Evolutionary conservation across 2,888 invertebrate species (phyloP).

Genomic region (Anodontia alba): DNA sequence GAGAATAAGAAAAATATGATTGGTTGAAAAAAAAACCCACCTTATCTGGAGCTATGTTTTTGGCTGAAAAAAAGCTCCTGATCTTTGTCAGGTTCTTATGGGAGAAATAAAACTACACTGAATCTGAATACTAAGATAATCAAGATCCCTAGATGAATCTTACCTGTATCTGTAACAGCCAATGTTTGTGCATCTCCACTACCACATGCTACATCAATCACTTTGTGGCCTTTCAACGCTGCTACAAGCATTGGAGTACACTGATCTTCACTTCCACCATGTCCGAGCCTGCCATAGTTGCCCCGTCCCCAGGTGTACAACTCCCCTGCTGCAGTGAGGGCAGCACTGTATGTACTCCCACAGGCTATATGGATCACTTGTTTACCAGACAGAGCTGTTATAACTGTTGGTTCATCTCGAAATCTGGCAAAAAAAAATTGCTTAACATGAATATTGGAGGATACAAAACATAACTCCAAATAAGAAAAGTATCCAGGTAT

Average conservation of each 20-base stretch:
- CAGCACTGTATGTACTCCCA: constrained; percentile 97
- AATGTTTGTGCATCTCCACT: constrained; percentile 98
- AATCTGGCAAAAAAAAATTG: constrained; percentile 84
- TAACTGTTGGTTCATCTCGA: constrained; percentile 93
- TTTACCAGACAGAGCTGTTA: constrained; percentile 93
- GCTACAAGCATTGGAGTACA: constrained; percentile 93
- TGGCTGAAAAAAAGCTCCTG: too few species aligned
- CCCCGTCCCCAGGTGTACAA: constrained; percentile 99
- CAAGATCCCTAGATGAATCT: too few species aligned
- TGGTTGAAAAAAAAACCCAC: too few species aligned
- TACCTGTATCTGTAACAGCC: constrained; percentile 97
- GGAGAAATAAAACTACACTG: too few species aligned
- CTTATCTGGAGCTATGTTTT: too few species aligned
- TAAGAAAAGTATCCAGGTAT: too few species aligned
- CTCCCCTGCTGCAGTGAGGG: constrained; percentile 94
- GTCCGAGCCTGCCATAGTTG: constrained; percentile 95
- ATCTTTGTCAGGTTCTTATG: too few species aligned
- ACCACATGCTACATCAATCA: constrained; percentile 90
- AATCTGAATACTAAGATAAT: too few species aligned
- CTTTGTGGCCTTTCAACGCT: constrained; percentile 81
- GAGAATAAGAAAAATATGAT: too few species aligned
- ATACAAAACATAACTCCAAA: too few species aligned
- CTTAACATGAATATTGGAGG: too few species aligned
- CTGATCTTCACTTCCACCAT: constrained; percentile 97
- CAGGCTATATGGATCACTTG: constrained; percentile 94